These are phyloP conservation scores for Ischnura elegans DNA, from an alignment of 2,888 invertebrate genomes.

Conservation along the genomic window DNA sequence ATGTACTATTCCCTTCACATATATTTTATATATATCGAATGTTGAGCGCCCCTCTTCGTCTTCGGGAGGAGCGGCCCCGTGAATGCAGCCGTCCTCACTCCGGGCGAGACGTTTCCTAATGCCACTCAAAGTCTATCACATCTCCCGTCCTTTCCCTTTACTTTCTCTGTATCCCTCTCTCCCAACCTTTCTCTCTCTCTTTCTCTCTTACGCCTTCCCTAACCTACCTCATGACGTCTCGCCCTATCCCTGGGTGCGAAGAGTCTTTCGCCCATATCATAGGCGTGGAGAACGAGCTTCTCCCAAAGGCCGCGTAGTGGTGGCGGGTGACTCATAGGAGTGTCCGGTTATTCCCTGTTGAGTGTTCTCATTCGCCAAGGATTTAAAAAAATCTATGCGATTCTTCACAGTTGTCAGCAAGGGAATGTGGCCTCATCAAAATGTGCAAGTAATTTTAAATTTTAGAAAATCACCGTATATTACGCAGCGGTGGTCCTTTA, in stretches of 20 bases:
- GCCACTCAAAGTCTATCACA: not conserved
- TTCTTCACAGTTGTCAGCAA: too few relatives aligned
- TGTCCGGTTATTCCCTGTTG: too few relatives aligned
- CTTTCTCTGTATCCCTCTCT: not conserved
- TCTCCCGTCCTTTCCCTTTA: not conserved
- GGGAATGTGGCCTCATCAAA: too few relatives aligned
- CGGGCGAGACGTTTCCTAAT: not conserved
- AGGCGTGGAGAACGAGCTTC: too few relatives aligned
- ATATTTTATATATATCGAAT: not conserved
- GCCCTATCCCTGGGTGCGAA: not conserved
- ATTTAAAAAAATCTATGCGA: too few relatives aligned
- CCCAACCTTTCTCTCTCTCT: not conserved
- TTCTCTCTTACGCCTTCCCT: not conserved
- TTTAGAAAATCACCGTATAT: too few relatives aligned
- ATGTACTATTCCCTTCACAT: not conserved
- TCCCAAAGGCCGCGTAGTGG: too few relatives aligned
- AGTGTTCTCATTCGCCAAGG: too few relatives aligned
- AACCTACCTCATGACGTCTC: not conserved
- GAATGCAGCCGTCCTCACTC: not conserved
- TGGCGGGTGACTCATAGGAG: too few relatives aligned
- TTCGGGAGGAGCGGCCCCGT: not conserved
- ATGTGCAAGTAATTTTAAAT: too few relatives aligned
- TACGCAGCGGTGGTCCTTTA: too few relatives aligned
- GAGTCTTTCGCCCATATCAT: not conserved
- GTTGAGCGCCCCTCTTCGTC: not conserved